phyloP scores from a whole-genome alignment of 1,140 invertebrate species.

The Hyphantria cunea region DNA sequence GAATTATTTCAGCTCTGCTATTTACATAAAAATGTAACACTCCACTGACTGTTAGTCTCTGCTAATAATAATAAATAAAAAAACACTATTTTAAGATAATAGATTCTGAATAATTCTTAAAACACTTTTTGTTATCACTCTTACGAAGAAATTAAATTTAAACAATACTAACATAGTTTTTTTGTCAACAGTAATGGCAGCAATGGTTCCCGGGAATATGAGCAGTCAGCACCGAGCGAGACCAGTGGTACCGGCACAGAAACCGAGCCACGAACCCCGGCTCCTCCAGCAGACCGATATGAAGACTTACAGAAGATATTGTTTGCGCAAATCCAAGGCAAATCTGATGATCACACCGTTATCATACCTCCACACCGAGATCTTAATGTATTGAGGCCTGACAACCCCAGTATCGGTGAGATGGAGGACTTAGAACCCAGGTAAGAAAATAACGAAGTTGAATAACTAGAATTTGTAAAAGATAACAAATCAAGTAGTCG shows the following conservation, averaged over 20 bases:
- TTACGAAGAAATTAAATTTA: no score
- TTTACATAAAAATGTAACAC: no score
- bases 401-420: constrained; percentile 86
- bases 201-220: constrained; percentile 68
- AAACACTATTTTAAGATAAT: no score
- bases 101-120: no score
- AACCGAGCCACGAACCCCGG: constrained; percentile 58
- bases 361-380: constrained; percentile 82
- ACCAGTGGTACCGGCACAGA: constrained; percentile 59
- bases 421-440: constrained; percentile 83
- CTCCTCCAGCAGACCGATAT: constrained; percentile 62
- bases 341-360: constrained; percentile 74
- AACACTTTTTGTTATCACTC: no score
- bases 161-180: no score
- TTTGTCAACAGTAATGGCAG: constrained; percentile 58
- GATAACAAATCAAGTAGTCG: no score
- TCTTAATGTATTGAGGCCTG: constrained; percentile 70
- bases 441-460: constrained; percentile 53
- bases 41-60: no score
- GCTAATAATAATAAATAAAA: no score
- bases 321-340: constrained; percentile 62
- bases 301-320: constrained; percentile 71
- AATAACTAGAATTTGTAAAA: background rate
- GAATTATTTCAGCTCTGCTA: no score
- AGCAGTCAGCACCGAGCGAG: constrained; percentile 68